Base-by-base conservation (phyloP, 2,113 vertebrate genomes). In the Camelus bactrianus region DNA sequence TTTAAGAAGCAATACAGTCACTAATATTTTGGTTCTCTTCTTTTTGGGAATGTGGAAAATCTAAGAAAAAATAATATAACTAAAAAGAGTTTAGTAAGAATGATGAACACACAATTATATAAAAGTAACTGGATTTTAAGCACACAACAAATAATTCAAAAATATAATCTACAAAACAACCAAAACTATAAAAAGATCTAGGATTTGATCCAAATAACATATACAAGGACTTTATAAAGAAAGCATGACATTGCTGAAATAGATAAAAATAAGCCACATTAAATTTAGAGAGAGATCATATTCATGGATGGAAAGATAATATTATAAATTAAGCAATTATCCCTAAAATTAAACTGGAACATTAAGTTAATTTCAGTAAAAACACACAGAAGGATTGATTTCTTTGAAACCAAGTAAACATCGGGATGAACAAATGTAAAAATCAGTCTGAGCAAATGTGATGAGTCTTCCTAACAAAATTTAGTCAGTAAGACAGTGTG, bases 291-390 rank as follows among this genome's bases (percentile, higher is more conserved):
- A 62, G 28, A 73, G 14, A 69, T 91, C 32, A 85, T 69, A 75
- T 65, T 95, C 48, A 58, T 54, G 69, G 3, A 0, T 54, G n/a
- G 42, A 28, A 26, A 88, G 8, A n/a, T 9, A 69, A 50, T 69
- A 73, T 84, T 17, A 64, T 56, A 62, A 80, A 52, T 8, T 28
- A 56, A 76, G 8, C 72, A 26, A 46, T 67, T 81, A 28, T 46
- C 16, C 48, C 8, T 50, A 72, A 64, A 80, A 48, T 80, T 60
- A 73, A 94, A 92, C 12, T 16, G 3, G 48, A 87, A 83, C 13
- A 67, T 72, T 32, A 82, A 96, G 79, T 91, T 8, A 92, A 60
- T 86, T 91, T 20, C 2, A 95, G 26, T 84, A 75, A 91, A 94
- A 76, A 15, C 70, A 56, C 6, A 35, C 28, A 76, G 81, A 75